phyloP scores from a whole-genome alignment of 2,797 vertebrate genomes.

The Hipposideros larvatus region DNA sequence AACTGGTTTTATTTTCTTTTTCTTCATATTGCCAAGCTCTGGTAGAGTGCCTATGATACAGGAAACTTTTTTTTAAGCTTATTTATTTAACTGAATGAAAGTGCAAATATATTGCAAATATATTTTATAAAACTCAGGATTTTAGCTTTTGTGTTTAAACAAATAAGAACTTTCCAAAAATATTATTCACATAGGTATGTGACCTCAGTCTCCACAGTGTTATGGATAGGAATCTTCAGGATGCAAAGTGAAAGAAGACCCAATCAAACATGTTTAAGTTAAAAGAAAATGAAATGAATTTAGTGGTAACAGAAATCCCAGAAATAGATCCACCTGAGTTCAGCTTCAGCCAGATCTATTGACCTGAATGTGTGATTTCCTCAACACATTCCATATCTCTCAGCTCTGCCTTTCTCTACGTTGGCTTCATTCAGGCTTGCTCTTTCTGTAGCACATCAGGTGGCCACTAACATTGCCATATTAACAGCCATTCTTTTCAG shows the following conservation, averaged over 20 bases:
- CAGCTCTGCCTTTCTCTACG: neutral
- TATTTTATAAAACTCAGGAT: conserved; percentile 16
- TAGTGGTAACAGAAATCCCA: neutral
- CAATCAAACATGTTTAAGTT: neutral
- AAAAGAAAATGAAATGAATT: neutral
- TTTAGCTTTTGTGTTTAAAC: conserved; percentile 17
- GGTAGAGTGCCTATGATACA: neutral
- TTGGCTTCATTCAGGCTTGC: neutral
- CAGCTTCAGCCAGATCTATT: neutral
- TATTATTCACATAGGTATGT: neutral
- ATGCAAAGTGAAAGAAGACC: neutral
- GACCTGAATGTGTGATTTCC: neutral
- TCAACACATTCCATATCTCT: rapidly evolving
- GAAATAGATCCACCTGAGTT: neutral
- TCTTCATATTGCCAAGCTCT: neutral
- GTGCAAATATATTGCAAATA: neutral
- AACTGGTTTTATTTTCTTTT: neutral
- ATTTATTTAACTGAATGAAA: conserved; percentile 8
- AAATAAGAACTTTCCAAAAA: neutral
- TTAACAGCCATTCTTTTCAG: neutral
- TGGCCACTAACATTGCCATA: rapidly evolving
- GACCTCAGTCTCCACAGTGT: neutral
- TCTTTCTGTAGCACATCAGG: neutral
- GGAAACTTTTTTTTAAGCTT: neutral
- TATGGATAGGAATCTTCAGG: neutral